Conservation (phyloP, 2,113 vertebrate species). For the Brachypodius melanocephalos region DNA sequence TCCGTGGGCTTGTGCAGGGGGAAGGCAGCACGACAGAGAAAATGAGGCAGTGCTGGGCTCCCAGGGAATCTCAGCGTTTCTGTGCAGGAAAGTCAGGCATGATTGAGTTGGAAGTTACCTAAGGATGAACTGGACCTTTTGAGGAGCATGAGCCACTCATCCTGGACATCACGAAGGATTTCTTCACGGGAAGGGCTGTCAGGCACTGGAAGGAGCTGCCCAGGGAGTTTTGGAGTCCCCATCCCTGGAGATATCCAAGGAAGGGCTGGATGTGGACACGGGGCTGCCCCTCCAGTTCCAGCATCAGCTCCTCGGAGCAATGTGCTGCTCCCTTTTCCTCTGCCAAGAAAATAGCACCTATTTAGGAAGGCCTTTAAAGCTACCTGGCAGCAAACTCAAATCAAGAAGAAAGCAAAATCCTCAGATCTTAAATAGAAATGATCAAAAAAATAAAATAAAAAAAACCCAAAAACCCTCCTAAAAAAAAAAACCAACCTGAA, state of each 20-base stretch:
- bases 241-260: background rate
- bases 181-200: no score
- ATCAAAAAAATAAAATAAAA: background rate
- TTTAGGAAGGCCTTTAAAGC: background rate
- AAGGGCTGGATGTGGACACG: fast-evolving
- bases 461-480: background rate
- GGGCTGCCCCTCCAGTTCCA: background rate
- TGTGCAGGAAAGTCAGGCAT: background rate
- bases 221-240: no score
- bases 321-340: background rate
- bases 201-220: no score
- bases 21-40: background rate
- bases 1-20: background rate
- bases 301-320: background rate
- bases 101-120: background rate
- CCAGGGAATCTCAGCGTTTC: background rate
- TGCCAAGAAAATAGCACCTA: background rate
- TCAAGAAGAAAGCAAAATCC: background rate
- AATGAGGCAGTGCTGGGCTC: background rate
- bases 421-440: background rate
- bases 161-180: no score
- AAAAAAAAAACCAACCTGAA: background rate
- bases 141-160: background rate
- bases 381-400: background rate
- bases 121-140: background rate